Percentiles rank a stretch among this genome's conserved stretches.
phyloP scores from a whole-genome alignment of 2,888 invertebrate genomes.

The Tanypteryx hageni region DNA sequence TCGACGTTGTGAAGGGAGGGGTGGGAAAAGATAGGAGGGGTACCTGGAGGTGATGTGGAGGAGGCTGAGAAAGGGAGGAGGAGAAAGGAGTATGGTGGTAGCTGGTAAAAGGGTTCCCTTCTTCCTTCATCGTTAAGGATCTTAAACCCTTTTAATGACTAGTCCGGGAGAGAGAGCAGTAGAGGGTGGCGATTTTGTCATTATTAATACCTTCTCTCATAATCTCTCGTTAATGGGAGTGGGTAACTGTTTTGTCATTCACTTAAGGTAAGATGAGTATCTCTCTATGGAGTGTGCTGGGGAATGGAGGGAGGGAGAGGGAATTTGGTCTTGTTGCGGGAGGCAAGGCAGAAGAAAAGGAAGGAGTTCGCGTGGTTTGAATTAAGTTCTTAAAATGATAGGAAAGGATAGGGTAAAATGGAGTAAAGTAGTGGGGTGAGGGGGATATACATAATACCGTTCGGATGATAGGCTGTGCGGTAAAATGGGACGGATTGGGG shows the following conservation, averaged over 20 bases:
- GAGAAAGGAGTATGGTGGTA: neutral
- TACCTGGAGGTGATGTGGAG: neutral
- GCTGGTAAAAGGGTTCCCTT: neutral
- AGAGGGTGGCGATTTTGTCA: constrained; percentile 40
- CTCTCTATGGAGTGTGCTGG: neutral
- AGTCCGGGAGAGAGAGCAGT: neutral
- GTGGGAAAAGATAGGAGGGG: neutral
- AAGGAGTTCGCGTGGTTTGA: no score
- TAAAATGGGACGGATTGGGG: neutral
- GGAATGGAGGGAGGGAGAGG: neutral
- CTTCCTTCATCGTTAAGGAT: constrained; percentile 43
- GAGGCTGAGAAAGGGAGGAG: neutral
- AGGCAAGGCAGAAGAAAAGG: no score
- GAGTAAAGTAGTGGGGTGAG: no score
- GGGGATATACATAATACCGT: neutral
- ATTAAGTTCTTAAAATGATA: no score
- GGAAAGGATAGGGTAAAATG: neutral
- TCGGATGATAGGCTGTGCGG: neutral
- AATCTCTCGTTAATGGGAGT: constrained; percentile 53
- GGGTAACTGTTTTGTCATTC: constrained; percentile 52
- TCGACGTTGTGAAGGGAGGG: neutral
- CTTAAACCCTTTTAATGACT: constrained; percentile 51
- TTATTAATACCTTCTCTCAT: constrained; percentile 55
- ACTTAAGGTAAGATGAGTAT: constrained; percentile 34
- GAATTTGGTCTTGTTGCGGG: no score